Conservation (phyloP, 2,797 vertebrate species). For the Spea hammondii region DNA sequence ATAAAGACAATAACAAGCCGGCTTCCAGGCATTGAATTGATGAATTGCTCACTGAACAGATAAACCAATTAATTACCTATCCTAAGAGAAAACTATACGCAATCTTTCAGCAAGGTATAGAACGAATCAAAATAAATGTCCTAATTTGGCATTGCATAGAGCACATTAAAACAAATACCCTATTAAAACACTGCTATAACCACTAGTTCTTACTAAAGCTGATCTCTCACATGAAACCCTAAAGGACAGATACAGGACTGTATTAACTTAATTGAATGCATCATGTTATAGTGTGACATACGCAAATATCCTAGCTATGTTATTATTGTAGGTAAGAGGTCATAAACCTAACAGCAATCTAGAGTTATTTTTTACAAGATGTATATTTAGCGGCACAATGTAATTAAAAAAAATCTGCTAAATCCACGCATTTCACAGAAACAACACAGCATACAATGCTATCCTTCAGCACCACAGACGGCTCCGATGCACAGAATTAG, state of each 20-base stretch:
- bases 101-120: background rate
- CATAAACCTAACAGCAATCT: too few species aligned
- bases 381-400: too few species aligned
- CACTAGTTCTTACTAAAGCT: background rate
- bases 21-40: background rate
- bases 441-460: background rate
- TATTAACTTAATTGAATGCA: background rate
- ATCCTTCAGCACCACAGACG: conserved; percentile 14
- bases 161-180: background rate
- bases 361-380: too few species aligned
- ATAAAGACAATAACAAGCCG: background rate
- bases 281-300: too few species aligned
- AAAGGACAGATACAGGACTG: background rate
- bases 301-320: too few species aligned
- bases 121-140: background rate
- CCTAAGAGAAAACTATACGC: background rate
- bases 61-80: conserved; percentile 1
- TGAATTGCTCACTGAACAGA: background rate
- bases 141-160: background rate
- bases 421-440: too few species aligned
- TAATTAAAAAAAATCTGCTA: too few species aligned
- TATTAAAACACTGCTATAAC: background rate
- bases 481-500: background rate
- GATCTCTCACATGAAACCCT: background rate
- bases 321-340: too few species aligned